A percentile compares a stretch with the other conserved stretches of the same genome.
Conservation (phyloP, 2,888 invertebrate genomes). For the Hyposoter didymator region DNA sequence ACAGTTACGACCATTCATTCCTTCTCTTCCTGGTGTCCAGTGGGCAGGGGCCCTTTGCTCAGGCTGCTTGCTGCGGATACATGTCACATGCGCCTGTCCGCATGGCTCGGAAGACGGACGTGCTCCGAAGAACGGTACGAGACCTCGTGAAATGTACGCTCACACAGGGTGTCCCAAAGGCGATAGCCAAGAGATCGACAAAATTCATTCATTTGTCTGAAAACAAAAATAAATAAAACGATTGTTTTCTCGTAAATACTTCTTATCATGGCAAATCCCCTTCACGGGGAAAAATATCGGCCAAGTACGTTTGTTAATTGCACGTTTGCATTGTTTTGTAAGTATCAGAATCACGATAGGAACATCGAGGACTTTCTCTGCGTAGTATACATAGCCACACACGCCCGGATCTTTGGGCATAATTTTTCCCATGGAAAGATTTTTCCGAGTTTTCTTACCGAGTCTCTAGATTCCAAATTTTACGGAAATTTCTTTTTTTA, state of each 20-base stretch:
- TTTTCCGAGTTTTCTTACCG: no score
- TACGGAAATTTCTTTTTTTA: background rate
- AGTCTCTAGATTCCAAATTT: background rate
- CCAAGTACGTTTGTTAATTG: no score
- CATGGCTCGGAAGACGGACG: constrained; percentile 52
- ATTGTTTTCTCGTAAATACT: constrained; percentile 17
- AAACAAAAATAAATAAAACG: constrained; percentile 20
- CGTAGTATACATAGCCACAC: no score
- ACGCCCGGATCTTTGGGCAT: no score
- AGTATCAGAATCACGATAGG: no score
- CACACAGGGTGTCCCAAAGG: constrained; percentile 12
- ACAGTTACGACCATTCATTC: constrained; percentile 60
- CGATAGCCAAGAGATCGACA: background rate
- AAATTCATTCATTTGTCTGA: constrained; percentile 14
- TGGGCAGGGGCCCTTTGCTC: constrained; percentile 42
- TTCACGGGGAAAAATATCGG: no score
- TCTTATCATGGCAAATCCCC: no score
- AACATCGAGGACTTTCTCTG: no score
- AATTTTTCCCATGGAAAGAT: no score
- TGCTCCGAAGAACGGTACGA: constrained; percentile 54
- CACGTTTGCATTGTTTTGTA: no score
- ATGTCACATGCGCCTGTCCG: constrained; percentile 58
- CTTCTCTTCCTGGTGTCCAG: constrained; percentile 57
- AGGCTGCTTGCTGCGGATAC: constrained; percentile 42
- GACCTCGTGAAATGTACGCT: constrained; percentile 28